Evolutionary conservation across 2,888 invertebrate genomes (phyloP).

Genomic region (Eutolmus rufibarbis): DNA sequence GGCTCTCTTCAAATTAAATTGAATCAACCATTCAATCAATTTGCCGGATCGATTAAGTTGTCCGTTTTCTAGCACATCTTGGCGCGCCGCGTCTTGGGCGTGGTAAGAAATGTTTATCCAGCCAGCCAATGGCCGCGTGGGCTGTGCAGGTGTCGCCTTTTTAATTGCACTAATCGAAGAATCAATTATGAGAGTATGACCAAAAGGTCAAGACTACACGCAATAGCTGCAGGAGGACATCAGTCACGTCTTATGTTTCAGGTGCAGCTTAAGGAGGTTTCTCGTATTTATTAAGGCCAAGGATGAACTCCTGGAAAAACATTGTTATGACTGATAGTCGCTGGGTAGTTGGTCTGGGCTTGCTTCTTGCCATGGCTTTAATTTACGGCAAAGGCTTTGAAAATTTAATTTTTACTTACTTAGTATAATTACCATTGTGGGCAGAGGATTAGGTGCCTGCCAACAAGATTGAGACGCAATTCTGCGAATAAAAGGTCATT

Average conservation of each 20-base stretch:
- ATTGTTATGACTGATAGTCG: background rate
- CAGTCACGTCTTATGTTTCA: background rate
- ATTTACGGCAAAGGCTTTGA: background rate
- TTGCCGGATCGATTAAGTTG: background rate
- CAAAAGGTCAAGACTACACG: background rate
- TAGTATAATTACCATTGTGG: background rate
- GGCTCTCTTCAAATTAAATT: background rate
- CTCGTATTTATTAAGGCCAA: background rate
- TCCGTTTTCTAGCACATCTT: background rate
- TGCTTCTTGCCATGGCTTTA: background rate
- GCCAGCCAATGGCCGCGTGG: background rate
- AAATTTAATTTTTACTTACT: background rate
- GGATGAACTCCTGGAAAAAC: background rate
- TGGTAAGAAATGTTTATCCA: background rate
- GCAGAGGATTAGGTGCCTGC: too few relatives aligned
- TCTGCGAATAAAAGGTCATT: too few relatives aligned
- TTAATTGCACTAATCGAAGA: background rate
- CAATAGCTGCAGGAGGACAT: background rate
- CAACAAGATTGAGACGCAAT: background rate
- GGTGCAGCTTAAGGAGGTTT: background rate
- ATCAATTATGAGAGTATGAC: background rate
- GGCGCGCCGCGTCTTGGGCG: background rate
- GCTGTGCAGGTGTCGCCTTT: background rate
- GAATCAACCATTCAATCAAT: background rate
- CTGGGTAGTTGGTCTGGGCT: background rate